These are phyloP conservation scores for Acrossocheilus fasciatus DNA, from an alignment of 2,797 vertebrate genomes.

Conservation along the genomic window DNA sequence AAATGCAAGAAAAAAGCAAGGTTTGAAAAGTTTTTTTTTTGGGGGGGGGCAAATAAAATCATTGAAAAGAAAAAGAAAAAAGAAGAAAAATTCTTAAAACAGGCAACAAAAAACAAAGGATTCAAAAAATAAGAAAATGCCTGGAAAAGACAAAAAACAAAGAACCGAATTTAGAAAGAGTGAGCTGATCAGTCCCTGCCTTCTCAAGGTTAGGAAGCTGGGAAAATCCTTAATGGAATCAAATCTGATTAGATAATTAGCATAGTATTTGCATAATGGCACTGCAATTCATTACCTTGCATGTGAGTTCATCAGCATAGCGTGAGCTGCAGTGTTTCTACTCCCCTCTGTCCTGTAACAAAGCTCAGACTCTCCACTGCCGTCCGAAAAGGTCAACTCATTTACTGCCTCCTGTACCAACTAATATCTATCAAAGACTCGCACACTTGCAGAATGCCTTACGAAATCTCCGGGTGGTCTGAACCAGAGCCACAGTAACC, in stretches of 20 bases:
- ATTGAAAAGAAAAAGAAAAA: background rate
- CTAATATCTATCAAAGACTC: constrained; percentile 45
- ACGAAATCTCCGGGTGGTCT: constrained; percentile 31
- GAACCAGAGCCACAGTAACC: constrained; percentile 6
- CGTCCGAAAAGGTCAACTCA: constrained; percentile 43
- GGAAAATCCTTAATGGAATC: constrained; percentile 72
- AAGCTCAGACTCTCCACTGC: constrained; percentile 36
- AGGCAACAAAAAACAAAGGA: background rate
- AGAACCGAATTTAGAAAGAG: background rate
- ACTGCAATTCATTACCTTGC: constrained; percentile 71
- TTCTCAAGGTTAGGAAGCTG: constrained; percentile 73
- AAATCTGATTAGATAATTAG: constrained; percentile 77
- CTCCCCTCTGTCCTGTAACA: constrained; percentile 44
- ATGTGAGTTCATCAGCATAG: constrained; percentile 69
- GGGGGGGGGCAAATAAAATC: background rate
- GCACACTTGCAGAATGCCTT: constrained; percentile 21
- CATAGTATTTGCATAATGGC: constrained; percentile 74
- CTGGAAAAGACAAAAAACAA: background rate
- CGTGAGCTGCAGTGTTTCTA: constrained; percentile 46
- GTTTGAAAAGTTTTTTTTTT: background rate
- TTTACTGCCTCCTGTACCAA: constrained; percentile 40
- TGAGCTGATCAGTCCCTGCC: constrained; percentile 69
- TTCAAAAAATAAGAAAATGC: background rate
- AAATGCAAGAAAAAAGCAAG: no score
- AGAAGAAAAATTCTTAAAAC: background rate